Evolutionary conservation across 2,888 invertebrate genomes (phyloP).

Genomic region (Latrodectus elegans): DNA sequence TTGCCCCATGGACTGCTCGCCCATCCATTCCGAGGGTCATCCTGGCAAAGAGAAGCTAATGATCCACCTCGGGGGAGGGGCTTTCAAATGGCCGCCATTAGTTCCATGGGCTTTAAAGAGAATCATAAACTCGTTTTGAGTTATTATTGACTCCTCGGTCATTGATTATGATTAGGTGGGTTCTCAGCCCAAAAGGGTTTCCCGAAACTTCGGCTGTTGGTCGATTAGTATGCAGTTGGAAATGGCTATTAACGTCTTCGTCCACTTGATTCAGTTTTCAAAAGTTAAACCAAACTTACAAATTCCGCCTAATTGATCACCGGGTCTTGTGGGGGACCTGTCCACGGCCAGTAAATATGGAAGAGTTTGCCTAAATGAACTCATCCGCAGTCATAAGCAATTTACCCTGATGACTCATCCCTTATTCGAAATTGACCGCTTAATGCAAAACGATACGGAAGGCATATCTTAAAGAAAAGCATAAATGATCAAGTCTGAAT

Average conservation of each 20-base stretch:
- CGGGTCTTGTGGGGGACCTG: background rate
- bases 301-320: background rate
- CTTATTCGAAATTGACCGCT: too few relatives aligned
- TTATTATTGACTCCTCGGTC: constrained; percentile 57
- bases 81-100: constrained; percentile 61
- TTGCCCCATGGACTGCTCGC: constrained; percentile 17
- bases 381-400: too few relatives aligned
- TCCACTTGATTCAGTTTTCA: background rate
- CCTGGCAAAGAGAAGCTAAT: constrained; percentile 38
- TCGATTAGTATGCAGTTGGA: background rate
- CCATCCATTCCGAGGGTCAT: constrained; percentile 41
- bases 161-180: constrained; percentile 58
- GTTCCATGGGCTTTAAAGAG: constrained; percentile 53
- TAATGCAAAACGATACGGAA: too few relatives aligned
- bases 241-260: constrained; percentile 3
- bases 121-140: constrained; percentile 65
- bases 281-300: background rate
- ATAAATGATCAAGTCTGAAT: too few relatives aligned
- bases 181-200: background rate
- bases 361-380: too few relatives aligned
- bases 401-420: too few relatives aligned
- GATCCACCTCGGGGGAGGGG: constrained; percentile 53
- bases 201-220: background rate
- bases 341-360: too few relatives aligned
- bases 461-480: too few relatives aligned